Percentiles rank a stretch among this genome's conserved stretches.
phyloP scores from a whole-genome alignment of 2,888 invertebrate genomes.

The Limnephilus auricula region DNA sequence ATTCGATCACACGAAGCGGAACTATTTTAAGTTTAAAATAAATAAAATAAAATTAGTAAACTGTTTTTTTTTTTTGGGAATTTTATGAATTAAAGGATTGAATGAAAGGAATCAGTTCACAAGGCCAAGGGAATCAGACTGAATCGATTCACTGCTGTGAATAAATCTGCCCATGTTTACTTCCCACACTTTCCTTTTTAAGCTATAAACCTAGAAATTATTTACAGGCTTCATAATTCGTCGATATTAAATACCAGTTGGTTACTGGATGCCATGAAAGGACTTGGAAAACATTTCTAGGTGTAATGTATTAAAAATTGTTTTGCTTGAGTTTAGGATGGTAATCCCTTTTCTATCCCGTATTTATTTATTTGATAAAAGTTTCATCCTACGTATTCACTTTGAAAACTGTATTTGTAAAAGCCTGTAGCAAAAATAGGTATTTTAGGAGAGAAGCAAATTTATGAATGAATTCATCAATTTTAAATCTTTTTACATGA shows the following conservation, averaged over 20 bases:
- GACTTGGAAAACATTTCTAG: background rate
- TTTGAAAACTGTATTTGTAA: background rate
- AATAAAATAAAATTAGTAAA: too few relatives aligned
- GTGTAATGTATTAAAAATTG: background rate
- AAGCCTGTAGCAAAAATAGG: background rate
- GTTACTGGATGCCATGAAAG: background rate
- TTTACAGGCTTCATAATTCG: background rate
- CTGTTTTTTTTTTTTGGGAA: too few relatives aligned
- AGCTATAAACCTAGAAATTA: background rate
- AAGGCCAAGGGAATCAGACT: too few relatives aligned
- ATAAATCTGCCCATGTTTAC: too few relatives aligned
- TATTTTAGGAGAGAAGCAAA: background rate
- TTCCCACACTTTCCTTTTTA: background rate
- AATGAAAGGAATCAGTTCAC: too few relatives aligned
- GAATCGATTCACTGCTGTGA: too few relatives aligned
- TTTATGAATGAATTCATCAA: background rate
- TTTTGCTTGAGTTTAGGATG: background rate
- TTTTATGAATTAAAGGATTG: too few relatives aligned
- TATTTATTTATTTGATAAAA: too few relatives aligned
- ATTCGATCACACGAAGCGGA: too few relatives aligned
- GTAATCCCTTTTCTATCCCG: background rate
- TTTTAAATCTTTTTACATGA: background rate
- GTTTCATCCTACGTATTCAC: background rate
- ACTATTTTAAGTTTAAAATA: too few relatives aligned
- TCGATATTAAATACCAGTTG: background rate